Percentiles rank a stretch among this genome's conserved stretches.
phyloP scores from a whole-genome alignment of 2,797 vertebrate genomes.

The Neopelma chrysocephalum region DNA sequence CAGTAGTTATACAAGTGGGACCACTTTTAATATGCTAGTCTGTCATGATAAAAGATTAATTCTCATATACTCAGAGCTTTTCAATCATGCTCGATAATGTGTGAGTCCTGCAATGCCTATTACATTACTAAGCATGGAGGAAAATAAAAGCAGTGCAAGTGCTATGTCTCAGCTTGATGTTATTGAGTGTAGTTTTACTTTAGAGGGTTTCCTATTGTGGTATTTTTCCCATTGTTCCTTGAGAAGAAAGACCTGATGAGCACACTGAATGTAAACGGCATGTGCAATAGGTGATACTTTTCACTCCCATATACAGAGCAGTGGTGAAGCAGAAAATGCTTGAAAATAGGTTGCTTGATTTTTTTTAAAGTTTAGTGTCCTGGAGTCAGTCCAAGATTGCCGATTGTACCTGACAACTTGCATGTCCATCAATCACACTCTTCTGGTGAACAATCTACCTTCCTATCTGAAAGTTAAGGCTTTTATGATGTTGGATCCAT shows the following conservation, averaged over 20 bases:
- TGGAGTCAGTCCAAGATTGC: conserved; percentile 10
- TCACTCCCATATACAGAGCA: conserved; percentile 18
- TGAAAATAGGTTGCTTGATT: conserved; percentile 22
- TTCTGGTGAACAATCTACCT: not conserved
- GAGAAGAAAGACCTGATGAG: conserved; percentile 72
- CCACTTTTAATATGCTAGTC: conserved; percentile 49
- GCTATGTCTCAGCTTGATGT: conserved; percentile 69
- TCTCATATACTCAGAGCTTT: conserved; percentile 44
- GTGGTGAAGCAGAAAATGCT: conserved; percentile 44
- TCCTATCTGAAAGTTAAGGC: not conserved
- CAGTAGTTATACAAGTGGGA: conserved; percentile 23
- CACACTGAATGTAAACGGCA: conserved; percentile 20
- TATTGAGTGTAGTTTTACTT: conserved; percentile 69
- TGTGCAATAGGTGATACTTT: conserved; percentile 49
- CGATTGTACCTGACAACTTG: not conserved
- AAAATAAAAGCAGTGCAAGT: conserved; percentile 69
- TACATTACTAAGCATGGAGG: conserved; percentile 64
- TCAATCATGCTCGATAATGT: conserved; percentile 48
- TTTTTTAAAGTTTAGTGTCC: not conserved
- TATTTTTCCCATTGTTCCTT: conserved; percentile 66
- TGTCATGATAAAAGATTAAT: conserved; percentile 63
- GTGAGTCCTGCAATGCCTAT: conserved; percentile 45
- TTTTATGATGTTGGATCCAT: not conserved
- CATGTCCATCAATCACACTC: not conserved
- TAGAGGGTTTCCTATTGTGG: conserved; percentile 64